Conservation (phyloP, 2,113 vertebrate genomes). For the Pterophyllum scalare region DNA sequence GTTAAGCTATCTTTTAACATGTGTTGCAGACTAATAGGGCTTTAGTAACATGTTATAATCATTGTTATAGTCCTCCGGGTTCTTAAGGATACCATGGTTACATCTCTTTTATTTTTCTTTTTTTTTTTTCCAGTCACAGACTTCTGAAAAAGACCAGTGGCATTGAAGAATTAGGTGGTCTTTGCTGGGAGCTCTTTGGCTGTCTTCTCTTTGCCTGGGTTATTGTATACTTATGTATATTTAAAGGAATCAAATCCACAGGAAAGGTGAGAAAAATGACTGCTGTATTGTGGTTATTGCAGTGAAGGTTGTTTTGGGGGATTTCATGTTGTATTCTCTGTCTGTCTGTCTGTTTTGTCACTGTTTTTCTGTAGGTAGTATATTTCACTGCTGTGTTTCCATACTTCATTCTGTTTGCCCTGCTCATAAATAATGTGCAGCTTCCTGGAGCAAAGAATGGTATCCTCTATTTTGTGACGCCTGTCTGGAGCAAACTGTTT, state of each 20-base stretch:
- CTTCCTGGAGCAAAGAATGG: conserved; percentile 81
- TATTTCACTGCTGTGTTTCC: conserved; percentile 83
- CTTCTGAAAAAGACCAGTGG: conserved; percentile 75
- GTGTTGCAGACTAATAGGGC: background rate
- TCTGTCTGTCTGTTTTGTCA: background rate
- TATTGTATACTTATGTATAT: conserved; percentile 82
- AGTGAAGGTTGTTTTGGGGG: background rate
- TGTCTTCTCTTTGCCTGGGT: conserved; percentile 75
- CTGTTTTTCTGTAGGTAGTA: conserved; percentile 72
- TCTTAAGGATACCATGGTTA: background rate
- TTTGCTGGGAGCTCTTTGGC: conserved; percentile 82
- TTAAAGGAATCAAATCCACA: conserved; percentile 82
- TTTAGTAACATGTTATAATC: background rate
- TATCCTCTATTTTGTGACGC: conserved; percentile 79
- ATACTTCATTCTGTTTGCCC: conserved; percentile 79
- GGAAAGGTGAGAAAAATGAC: conserved; percentile 76
- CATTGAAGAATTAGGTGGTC: conserved; percentile 72
- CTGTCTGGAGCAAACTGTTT: conserved; percentile 78
- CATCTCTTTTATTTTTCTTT: background rate
- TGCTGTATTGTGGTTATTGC: background rate
- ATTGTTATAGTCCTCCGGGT: background rate
- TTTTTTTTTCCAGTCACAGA: conserved; percentile 60
- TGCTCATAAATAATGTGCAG: conserved; percentile 81
- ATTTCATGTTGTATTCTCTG: background rate
- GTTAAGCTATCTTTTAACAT: background rate